Evolutionary conservation across 2,888 invertebrate species (phyloP).

Genomic region (Barypeithes pellucidus): DNA sequence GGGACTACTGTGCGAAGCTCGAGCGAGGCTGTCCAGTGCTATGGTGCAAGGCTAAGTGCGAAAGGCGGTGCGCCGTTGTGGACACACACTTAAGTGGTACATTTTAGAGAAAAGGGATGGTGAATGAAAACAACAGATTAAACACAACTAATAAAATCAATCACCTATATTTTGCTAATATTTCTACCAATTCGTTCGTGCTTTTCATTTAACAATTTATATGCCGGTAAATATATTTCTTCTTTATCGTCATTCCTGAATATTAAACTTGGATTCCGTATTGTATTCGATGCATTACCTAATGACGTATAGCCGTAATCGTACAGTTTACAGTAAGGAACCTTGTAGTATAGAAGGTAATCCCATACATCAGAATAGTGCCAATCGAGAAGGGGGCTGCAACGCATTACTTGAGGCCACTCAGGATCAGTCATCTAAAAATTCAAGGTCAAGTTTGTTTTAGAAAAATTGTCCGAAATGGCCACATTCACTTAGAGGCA

Average conservation of each 20-base stretch:
- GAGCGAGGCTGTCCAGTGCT: too few species aligned
- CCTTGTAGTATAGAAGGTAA: slow-evolving; percentile 82
- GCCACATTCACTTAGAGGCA: too few species aligned
- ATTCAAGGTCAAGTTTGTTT: too few species aligned
- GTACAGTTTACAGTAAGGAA: slow-evolving; percentile 94
- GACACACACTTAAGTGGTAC: too few species aligned
- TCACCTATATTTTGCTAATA: slow-evolving; percentile 48
- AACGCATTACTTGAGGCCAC: slow-evolving; percentile 93
- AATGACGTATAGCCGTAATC: slow-evolving; percentile 94
- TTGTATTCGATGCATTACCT: slow-evolving; percentile 86
- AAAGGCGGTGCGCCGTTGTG: too few species aligned
- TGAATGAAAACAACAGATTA: neutral
- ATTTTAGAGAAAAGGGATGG: too few species aligned
- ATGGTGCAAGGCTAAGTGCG: too few species aligned
- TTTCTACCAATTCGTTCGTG: slow-evolving; percentile 77
- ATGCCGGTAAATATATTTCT: slow-evolving; percentile 81
- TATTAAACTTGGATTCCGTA: slow-evolving; percentile 83
- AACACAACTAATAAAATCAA: neutral
- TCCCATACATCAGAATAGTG: slow-evolving; percentile 93
- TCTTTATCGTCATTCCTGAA: slow-evolving; percentile 68
- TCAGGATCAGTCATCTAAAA: slow-evolving; percentile 85
- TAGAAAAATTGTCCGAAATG: too few species aligned
- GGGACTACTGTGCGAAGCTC: too few species aligned
- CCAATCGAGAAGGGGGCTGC: slow-evolving; percentile 95
- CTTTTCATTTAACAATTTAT: slow-evolving; percentile 76